Evolutionary conservation across 37 sponge, comb jelly and placozoan species (phyloP).

Genomic region (Haliclona indistincta): DNA sequence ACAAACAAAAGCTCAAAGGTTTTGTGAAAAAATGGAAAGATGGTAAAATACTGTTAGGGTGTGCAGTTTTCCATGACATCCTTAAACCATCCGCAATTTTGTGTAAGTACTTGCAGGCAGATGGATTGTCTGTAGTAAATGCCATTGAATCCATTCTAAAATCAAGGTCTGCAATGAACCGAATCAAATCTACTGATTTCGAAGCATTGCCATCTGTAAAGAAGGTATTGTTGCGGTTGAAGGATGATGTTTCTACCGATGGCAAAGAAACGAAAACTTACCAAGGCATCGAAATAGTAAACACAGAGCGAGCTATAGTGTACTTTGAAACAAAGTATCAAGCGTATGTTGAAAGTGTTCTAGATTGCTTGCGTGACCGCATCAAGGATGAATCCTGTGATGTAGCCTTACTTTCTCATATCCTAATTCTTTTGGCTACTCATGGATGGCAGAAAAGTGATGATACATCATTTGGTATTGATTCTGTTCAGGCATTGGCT

Average conservation of each 20-base stretch:
- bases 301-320: background rate
- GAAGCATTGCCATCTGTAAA: conserved; percentile 60
- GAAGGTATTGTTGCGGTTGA: conserved; percentile 43
- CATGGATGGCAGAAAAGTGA: conserved; percentile 68
- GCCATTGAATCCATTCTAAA: conserved; percentile 66
- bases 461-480: conserved; percentile 32
- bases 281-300: conserved; percentile 31
- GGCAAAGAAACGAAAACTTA: conserved; percentile 9
- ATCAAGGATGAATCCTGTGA: conserved; percentile 24
- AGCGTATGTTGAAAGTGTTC: conserved; percentile 27
- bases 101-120: conserved; percentile 56
- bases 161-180: conserved; percentile 33
- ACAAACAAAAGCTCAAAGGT: conserved; percentile 53
- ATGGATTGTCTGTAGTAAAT: conserved; percentile 53
- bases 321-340: conserved; percentile 9
- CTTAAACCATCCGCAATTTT: conserved; percentile 52
- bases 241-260: conserved; percentile 21
- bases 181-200: conserved; percentile 28
- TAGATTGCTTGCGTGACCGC: conserved; percentile 35
- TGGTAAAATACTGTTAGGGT: conserved; percentile 57
- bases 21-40: conserved; percentile 59
- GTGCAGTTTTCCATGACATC: conserved; percentile 75
- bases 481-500: conserved; percentile 33
- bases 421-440: conserved; percentile 59
- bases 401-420: conserved; percentile 40